A percentile compares a stretch with the other conserved stretches of the same genome.
Conservation (phyloP, 1,140 invertebrate genomes). For the Amphibalanus amphitrite region DNA sequence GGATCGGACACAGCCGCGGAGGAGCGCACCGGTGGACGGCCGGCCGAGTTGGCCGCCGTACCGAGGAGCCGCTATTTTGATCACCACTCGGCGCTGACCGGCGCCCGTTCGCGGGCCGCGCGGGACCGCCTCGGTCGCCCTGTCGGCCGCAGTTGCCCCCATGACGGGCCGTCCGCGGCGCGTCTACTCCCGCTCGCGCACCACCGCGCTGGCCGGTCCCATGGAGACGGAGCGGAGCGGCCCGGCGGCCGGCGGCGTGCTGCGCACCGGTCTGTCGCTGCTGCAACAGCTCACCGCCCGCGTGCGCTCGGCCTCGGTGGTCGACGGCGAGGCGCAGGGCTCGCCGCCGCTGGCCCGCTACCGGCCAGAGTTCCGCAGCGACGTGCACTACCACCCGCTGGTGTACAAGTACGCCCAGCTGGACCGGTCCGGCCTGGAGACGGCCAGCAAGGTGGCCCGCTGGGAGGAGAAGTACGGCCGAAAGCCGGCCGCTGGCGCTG, state of each 20-base stretch:
- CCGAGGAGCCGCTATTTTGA: too few species aligned
- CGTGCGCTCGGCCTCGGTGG: conserved; percentile 1
- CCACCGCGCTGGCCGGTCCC: not conserved
- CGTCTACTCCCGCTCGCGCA: not conserved
- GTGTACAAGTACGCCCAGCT: conserved; percentile 1
- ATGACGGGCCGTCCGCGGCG: conserved; percentile 1
- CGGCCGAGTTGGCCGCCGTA: too few species aligned
- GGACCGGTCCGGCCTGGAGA: not conserved
- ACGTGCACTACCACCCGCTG: not conserved
- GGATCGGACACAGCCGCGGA: too few species aligned
- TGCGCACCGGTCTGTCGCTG: not conserved
- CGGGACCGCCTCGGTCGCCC: too few species aligned
- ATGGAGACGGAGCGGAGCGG: not conserved
- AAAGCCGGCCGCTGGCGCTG: too few species aligned
- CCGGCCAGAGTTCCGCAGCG: not conserved
- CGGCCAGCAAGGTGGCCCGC: not conserved
- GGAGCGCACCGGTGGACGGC: too few species aligned
- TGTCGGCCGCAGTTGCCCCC: too few species aligned
- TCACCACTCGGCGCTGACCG: too few species aligned
- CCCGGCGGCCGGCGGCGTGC: not conserved
- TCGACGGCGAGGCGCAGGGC: not conserved
- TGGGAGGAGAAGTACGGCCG: conserved; percentile 4
- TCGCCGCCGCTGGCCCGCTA: not conserved
- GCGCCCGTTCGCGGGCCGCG: too few species aligned
- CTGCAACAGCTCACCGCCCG: not conserved